Conservation (phyloP, 2,888 invertebrate species). For the Pristionchus fissidentatus region DNA sequence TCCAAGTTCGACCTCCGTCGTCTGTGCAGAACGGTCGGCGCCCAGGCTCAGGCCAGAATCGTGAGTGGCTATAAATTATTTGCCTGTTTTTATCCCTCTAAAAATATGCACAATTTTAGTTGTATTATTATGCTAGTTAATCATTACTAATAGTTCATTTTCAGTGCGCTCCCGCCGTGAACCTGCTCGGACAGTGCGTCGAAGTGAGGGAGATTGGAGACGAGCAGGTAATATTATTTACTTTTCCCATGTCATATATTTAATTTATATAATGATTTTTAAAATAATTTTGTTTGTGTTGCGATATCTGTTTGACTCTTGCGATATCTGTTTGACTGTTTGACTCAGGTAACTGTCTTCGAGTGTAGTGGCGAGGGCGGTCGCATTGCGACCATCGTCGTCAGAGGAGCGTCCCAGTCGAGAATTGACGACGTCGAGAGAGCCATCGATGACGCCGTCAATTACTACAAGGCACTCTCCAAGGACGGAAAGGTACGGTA, state of each 20-base stretch:
- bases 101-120: not conserved
- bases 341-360: conserved; percentile 48
- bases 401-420: conserved; percentile 96
- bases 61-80: no score
- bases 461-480: conserved; percentile 93
- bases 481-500: conserved; percentile 80
- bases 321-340: no score
- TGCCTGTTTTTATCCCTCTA: conserved; percentile 40
- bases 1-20: conserved; percentile 97
- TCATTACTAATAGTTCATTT: not conserved
- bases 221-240: no score
- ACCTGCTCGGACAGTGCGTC: conserved; percentile 93
- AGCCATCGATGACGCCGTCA: conserved; percentile 97
- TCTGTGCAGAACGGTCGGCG: conserved; percentile 89
- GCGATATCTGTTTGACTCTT: not conserved
- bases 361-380: conserved; percentile 82
- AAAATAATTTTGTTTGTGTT: no score
- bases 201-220: conserved; percentile 94
- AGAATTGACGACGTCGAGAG: conserved; percentile 99
- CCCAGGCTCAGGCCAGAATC: conserved; percentile 82
- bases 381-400: conserved; percentile 91
- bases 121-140: no score
- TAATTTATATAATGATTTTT: no score
- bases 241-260: no score
- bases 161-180: conserved; percentile 85